Conservation (phyloP, 2,888 invertebrate species). For the Notodonta dromedarius region DNA sequence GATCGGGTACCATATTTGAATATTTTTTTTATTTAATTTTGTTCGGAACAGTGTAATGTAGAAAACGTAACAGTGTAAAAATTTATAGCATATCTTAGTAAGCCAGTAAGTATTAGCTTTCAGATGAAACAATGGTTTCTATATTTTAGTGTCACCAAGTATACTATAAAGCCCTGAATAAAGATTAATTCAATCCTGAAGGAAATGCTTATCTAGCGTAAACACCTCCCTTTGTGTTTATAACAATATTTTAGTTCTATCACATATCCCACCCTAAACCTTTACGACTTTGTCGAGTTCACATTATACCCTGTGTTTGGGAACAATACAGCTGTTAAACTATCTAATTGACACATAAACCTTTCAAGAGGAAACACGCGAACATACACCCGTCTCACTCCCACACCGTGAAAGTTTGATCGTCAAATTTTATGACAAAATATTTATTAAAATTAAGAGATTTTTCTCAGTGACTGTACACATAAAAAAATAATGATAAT, state of each 20-base stretch:
- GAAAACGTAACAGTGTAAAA: too few relatives aligned
- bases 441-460: neutral
- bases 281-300: constrained; percentile 19
- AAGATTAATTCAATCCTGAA: too few relatives aligned
- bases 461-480: neutral
- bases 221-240: neutral
- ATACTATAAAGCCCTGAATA: too few relatives aligned
- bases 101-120: too few relatives aligned
- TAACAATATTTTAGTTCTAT: constrained; percentile 10
- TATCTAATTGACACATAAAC: constrained; percentile 32
- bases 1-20: neutral
- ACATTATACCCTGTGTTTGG: constrained; percentile 19
- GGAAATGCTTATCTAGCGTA: neutral
- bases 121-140: too few relatives aligned
- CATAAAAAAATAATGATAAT: neutral
- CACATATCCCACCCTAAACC: constrained; percentile 19
- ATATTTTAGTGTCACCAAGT: too few relatives aligned
- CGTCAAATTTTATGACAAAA: neutral
- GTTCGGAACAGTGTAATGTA: too few relatives aligned
- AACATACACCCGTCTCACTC: constrained; percentile 28
- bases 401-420: constrained; percentile 27
- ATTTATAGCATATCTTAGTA: too few relatives aligned
- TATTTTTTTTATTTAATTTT: too few relatives aligned
- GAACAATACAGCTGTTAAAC: constrained; percentile 39
- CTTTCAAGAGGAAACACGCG: constrained; percentile 38